Evolutionary conservation across 2,797 vertebrate species (phyloP), one percentile per base, ranked within the genome.

Genomic region (Helicolenus hilgendorfi): DNA sequence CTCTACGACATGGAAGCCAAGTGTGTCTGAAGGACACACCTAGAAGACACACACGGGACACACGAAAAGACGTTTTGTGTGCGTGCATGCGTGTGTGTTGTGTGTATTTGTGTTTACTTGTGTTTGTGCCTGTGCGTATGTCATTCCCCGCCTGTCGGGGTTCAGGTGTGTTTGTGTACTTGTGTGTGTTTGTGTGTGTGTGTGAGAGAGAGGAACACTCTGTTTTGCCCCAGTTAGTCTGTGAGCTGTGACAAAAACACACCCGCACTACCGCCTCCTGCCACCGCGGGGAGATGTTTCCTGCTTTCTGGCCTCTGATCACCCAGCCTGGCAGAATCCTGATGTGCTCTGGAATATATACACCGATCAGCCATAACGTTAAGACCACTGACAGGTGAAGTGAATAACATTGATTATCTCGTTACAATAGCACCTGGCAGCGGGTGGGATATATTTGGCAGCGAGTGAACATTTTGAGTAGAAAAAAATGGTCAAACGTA

Each of bases 1-100:
- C 97, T 98, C 78, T 99, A 98, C 75, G 98, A 98, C 88, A 95
- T 98, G 97, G 98, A 98, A 83, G 97, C 98, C 83, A 98, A 98
- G 94, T 98, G 98, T 81, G 91, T 97, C 81, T 98, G 96, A 97
- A 77, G 82, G 53, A 86, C 75, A 53, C 62, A 1, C 11, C 22
- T 3, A 20, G 33, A 11, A 13, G 35, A 65, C 10, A 18, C 13
- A 4, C 41, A 70, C 62, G 36, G 29, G 29, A 80, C 33, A 11
- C 49, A 33, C 10, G 2, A 20, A 10, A 10, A 22, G 41, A 14
- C 41, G 31, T 22, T 31, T 38, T 75, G 13, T 58, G 7, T 27
- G 8, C 1, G 18, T 22, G 41, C 15, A 18, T 18, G 15, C 6
- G 15, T 45, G 41, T 45, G 41, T 53, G 38, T 41, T 13, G 4